These are phyloP conservation scores for Drosophila mimica DNA, from an alignment of 2,888 invertebrate genomes.

Conservation along the genomic window DNA sequence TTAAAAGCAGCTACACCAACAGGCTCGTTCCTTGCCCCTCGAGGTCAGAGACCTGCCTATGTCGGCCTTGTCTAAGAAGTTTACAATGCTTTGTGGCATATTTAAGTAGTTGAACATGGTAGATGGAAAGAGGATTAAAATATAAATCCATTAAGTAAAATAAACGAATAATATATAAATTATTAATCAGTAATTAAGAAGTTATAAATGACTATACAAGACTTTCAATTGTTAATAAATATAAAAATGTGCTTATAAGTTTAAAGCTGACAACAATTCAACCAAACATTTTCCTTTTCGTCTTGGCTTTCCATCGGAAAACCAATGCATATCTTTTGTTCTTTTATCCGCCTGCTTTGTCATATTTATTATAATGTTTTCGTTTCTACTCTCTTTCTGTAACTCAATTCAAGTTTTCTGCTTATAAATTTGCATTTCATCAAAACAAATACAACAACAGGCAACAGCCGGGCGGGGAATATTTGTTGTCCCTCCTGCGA, in stretches of 20 bases:
- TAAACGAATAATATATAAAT: constrained; percentile 12
- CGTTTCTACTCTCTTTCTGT: constrained; percentile 23
- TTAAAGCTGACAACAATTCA: neutral
- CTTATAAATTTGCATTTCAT: constrained; percentile 72
- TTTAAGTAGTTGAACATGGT: constrained; percentile 30
- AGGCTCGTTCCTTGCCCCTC: constrained; percentile 22
- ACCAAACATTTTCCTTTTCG: neutral
- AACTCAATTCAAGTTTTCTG: constrained; percentile 61
- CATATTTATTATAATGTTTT: constrained; percentile 43
- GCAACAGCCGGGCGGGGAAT: constrained; percentile 31
- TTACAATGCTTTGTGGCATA: constrained; percentile 29
- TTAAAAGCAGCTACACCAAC: constrained; percentile 10
- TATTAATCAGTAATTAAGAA: neutral
- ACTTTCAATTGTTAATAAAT: neutral
- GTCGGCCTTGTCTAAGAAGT: constrained; percentile 19
- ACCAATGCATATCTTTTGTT: constrained; percentile 59
- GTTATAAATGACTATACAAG: neutral
- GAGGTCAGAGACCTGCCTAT: constrained; percentile 35
- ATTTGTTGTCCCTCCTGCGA: constrained; percentile 23
- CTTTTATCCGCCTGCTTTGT: constrained; percentile 23
- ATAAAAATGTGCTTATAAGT: neutral
- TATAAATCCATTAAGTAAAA: neutral
- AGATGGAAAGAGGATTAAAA: neutral
- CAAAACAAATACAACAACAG: constrained; percentile 36
- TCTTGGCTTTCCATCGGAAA: constrained; percentile 8